Base-by-base conservation (phyloP, 2,113 vertebrate genomes). In the Lasiurus borealis region DNA sequence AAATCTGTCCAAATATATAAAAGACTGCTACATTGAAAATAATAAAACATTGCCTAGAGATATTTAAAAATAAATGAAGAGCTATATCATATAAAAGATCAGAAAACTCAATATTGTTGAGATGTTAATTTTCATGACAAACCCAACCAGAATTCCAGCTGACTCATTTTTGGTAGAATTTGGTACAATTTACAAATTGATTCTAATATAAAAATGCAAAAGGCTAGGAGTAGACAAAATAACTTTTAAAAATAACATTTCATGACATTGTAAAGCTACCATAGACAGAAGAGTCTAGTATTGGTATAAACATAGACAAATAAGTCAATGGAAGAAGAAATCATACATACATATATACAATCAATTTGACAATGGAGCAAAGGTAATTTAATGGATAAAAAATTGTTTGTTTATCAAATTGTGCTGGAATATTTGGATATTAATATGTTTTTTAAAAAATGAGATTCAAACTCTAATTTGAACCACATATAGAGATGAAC, bases 61-160 rank as follows among this genome's bases (percentile, higher is more conserved):
- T 88, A 40, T n/a, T 59, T 40, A 75, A 68, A 5, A 44, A 75
- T 5, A 62, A 48, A 54, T 72, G 11, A 0, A 64, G 15, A 46
- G 8, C 12, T 31, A 0, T 0, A 7, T 52, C 21, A 48, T 14
- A 2, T 5, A 13, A 27, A 62, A 9, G n/a, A n/a, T 29, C 36
- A 71, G 52, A 66, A 85, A 44, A 34, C 0, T 68, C n/a, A 18
- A 0, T 27, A n/a, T 19, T 75, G 14, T 71, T 48, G 85, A 16
- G 10, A 54, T 14, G 1, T 18, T 9, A 44, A 0, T 81, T 82
- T 85, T 2, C n/a, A 62, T 82, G 91, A 85, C n/a, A 69, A 50
- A 57, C 8, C 11, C 16, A 85, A 1, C 54, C 9, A 88, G 85
- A 91, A 59, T 91, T n/a, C 23, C 6, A 62, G 40, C n/a, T 36